Conservation (phyloP, 2,797 vertebrate species). For the Siniperca undulata region DNA sequence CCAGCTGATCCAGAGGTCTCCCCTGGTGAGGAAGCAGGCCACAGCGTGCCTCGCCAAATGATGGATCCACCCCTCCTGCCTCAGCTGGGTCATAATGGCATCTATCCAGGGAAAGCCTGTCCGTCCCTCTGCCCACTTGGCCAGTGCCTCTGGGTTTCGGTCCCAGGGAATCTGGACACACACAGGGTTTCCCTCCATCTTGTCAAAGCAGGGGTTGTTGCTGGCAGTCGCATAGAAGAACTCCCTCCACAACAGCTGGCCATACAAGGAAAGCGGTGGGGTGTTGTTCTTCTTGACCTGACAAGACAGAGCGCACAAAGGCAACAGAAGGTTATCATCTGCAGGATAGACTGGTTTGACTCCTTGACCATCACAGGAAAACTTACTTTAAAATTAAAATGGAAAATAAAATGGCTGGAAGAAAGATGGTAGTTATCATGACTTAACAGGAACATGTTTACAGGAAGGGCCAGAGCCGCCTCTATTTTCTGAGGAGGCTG, state of each 20-base stretch:
- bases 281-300: constrained; percentile 95
- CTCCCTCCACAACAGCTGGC: constrained; percentile 95
- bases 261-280: constrained; percentile 93
- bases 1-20: constrained; percentile 98
- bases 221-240: constrained; percentile 97
- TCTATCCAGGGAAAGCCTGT: constrained; percentile 98
- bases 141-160: constrained; percentile 93
- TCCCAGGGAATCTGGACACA: constrained; percentile 98
- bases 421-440: too few relatives aligned
- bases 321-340: not conserved
- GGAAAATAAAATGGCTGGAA: too few relatives aligned
- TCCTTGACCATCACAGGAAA: not conserved
- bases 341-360: not conserved
- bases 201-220: constrained; percentile 96
- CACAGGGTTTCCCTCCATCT: constrained; percentile 97
- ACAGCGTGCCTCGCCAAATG: constrained; percentile 94
- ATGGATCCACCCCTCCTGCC: constrained; percentile 97
- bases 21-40: constrained; percentile 95
- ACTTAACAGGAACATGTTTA: too few relatives aligned
- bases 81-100: constrained; percentile 96
- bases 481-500: too few relatives aligned
- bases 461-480: too few relatives aligned
- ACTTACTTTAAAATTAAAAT: too few relatives aligned
- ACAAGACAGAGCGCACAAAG: not conserved
- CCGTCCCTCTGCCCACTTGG: constrained; percentile 96